Evolutionary conservation across 2,797 vertebrate species (phyloP).

Genomic region (Echiichthys vipera): DNA sequence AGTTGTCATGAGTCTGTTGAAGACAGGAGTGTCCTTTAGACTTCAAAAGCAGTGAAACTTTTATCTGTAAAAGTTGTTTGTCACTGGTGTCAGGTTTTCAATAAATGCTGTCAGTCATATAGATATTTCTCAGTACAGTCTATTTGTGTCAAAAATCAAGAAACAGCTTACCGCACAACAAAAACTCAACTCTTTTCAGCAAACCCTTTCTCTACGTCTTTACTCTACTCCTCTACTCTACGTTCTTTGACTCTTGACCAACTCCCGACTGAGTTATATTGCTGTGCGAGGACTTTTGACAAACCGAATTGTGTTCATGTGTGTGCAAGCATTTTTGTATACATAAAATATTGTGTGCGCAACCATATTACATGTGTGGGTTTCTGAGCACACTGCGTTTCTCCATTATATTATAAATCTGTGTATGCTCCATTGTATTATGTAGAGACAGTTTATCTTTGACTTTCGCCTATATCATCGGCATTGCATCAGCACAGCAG

Average conservation of each 20-base stretch:
- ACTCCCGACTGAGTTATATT: background rate
- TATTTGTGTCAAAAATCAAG: background rate
- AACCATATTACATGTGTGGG: background rate
- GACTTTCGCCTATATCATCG: slow-evolving; percentile 73
- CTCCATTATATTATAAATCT: slow-evolving; percentile 17
- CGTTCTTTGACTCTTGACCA: background rate
- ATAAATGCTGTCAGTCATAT: background rate
- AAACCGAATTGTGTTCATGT: background rate
- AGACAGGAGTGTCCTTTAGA: background rate
- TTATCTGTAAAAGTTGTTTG: background rate
- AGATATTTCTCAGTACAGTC: background rate
- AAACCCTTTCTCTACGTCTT: background rate
- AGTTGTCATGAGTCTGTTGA: background rate
- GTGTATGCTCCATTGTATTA: background rate
- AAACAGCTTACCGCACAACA: background rate
- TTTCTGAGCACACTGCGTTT: background rate
- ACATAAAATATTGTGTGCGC: background rate
- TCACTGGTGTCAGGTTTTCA: slow-evolving; percentile 1
- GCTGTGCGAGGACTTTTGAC: background rate
- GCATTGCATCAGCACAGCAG: slow-evolving; percentile 73
- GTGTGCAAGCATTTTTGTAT: background rate
- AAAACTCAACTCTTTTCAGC: background rate
- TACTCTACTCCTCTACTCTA: background rate
- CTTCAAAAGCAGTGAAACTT: background rate
- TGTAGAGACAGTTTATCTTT: slow-evolving; percentile 34